Evolutionary conservation across 2,797 vertebrate species (phyloP), one percentile per base, ranked within the genome.

Genomic region (Sciurus carolinensis): DNA sequence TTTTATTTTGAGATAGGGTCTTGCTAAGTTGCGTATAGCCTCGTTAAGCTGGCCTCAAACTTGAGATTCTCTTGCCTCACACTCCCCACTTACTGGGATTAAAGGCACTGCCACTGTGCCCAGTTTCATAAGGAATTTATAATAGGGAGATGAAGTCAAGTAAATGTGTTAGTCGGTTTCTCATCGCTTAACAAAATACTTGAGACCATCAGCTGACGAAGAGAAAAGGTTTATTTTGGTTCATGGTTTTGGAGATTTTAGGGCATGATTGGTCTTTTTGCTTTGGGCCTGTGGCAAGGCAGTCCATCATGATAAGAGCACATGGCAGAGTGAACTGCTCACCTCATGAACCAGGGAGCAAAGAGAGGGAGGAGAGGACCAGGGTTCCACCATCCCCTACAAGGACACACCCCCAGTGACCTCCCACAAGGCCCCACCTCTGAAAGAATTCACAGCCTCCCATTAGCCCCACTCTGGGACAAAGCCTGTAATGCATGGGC

Each of bases 141-240:
- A 33, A 88, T 36, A 44, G 71, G 62, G n/a, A 81, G 39, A 67
- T 72, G 14, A 97, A 72, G n/a, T 82, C 57, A 90, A 42, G 44
- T 90, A 80, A 83, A 39, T 72, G 33, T 39, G 39, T 39, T 39
- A 39, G 39, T 69, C 44, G 71, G 50, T 36, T 87, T 42, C 52
- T 17, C 44, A 73, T 54, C 26, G 22, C 36, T 39, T 73, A 30
- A 57, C n/a, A 71, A 73, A 73, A 73, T 59, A 84, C 11, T 50
- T 59, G 52, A 44, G 14, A 71, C 28, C 54, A 72, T 47, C 28
- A 66, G 20, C 28, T 83, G n/a, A n/a, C 11, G 33, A 24, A n/a
- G 18, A 69, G 20, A 24, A 26, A n/a, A 36, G 20, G 30, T 30
- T 30, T 57, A 42, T 30, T 72, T 86, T n/a, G 84, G 67, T 8